Conservation (phyloP, 2,797 vertebrate species). For the Aselliscus stoliczkanus region DNA sequence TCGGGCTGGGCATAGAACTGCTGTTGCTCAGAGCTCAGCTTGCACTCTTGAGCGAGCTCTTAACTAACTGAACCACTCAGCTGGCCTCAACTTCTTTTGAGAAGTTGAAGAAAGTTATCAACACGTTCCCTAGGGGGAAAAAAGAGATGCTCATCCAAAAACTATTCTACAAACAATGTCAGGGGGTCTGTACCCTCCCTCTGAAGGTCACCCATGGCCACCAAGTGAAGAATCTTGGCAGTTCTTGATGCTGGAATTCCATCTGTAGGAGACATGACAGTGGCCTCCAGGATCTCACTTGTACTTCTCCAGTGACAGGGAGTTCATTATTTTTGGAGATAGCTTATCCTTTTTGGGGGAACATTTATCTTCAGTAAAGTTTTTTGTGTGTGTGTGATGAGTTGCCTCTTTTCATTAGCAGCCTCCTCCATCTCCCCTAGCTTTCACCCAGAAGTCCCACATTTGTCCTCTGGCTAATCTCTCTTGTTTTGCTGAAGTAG, state of each 20-base stretch:
- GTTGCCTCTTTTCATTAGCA: background rate
- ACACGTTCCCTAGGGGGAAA: background rate
- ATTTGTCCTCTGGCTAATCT: background rate
- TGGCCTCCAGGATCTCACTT: background rate
- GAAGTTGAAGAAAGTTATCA: background rate
- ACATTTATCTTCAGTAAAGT: background rate
- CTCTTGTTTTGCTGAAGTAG: background rate
- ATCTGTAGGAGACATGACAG: background rate
- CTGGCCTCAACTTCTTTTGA: background rate
- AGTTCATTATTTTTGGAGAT: background rate
- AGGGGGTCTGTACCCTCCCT: background rate
- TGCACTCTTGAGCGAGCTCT: too few species aligned
- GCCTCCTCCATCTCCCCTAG: background rate
- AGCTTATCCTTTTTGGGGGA: background rate
- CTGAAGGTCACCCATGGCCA: background rate
- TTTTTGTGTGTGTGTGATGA: background rate
- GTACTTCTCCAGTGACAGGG: background rate
- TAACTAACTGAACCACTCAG: too few species aligned
- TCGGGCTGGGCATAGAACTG: too few species aligned
- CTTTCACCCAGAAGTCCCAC: background rate
- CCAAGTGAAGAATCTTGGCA: background rate
- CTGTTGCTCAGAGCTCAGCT: too few species aligned
- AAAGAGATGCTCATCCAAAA: background rate
- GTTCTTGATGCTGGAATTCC: background rate
- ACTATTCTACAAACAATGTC: background rate